These are phyloP conservation scores for Monodelphis domestica DNA, from an alignment of 2,797 vertebrate species.

Conservation along the genomic window DNA sequence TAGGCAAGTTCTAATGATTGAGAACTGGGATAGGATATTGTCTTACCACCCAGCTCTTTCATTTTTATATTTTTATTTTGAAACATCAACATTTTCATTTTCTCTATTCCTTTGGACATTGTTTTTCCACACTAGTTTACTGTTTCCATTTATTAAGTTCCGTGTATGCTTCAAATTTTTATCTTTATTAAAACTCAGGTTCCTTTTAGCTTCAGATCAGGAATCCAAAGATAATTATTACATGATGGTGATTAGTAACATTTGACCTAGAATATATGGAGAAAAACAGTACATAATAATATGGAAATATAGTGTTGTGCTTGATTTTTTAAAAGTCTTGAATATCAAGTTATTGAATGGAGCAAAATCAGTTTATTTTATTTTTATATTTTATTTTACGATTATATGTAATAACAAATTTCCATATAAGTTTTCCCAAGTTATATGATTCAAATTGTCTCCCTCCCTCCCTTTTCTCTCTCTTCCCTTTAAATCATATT, in stretches of 20 bases:
- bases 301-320: not conserved
- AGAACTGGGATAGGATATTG: not conserved
- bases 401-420: no score
- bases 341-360: not conserved
- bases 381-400: no score
- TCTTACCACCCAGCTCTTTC: not conserved
- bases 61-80: conserved; percentile 23
- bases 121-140: not conserved
- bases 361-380: not conserved
- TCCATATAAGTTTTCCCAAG: no score
- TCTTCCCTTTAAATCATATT: no score
- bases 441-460: no score
- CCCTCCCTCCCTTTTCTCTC: no score
- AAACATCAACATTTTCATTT: not conserved
- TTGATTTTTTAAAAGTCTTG: not conserved
- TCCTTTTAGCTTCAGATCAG: not conserved
- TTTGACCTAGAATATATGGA: not conserved
- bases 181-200: not conserved
- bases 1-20: not conserved
- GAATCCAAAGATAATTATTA: no score
- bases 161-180: not conserved
- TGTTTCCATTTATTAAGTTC: not conserved
- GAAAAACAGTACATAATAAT: not conserved
- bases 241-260: no score
- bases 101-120: not conserved